Conservation (phyloP, 2,888 invertebrate genomes). For the Galerucella pusilla region DNA sequence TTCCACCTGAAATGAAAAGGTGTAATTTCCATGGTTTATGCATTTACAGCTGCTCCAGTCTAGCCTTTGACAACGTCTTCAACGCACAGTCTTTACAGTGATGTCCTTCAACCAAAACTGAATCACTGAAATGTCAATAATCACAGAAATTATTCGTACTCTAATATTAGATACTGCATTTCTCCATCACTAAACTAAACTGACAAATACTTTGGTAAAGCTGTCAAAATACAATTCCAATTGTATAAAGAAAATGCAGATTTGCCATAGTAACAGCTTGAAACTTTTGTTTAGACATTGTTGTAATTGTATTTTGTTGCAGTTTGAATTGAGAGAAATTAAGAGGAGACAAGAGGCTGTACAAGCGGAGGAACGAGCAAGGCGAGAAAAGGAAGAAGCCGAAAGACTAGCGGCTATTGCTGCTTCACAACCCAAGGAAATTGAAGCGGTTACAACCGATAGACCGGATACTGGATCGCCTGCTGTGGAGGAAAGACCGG, state of each 20-base stretch:
- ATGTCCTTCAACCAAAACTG: too few relatives aligned
- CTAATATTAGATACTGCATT: background rate
- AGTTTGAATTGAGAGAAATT: constrained; percentile 98
- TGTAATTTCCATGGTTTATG: too few relatives aligned
- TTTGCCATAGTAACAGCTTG: background rate
- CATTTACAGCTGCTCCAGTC: too few relatives aligned
- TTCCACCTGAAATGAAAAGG: too few relatives aligned
- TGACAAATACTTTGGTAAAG: background rate
- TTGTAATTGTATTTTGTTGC: constrained; percentile 47
- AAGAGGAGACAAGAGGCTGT: constrained; percentile 82
- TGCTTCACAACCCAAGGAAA: constrained; percentile 65
- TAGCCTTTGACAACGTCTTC: too few relatives aligned
- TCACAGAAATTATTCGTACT: too few relatives aligned
- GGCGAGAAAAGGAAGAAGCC: constrained; percentile 82
- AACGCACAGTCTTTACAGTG: too few relatives aligned
- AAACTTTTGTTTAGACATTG: background rate
- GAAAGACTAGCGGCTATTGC: constrained; percentile 76
- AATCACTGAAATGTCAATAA: too few relatives aligned
- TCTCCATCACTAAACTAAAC: background rate
- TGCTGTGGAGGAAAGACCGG: constrained; percentile 70
- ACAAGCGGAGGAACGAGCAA: constrained; percentile 72
- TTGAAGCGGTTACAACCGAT: constrained; percentile 64
- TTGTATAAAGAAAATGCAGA: background rate
- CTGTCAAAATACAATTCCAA: background rate
- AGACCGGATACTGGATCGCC: constrained; percentile 63